Evolutionary conservation across 2,113 vertebrate species (phyloP).

Genomic region (Corythornis madagascariensis): DNA sequence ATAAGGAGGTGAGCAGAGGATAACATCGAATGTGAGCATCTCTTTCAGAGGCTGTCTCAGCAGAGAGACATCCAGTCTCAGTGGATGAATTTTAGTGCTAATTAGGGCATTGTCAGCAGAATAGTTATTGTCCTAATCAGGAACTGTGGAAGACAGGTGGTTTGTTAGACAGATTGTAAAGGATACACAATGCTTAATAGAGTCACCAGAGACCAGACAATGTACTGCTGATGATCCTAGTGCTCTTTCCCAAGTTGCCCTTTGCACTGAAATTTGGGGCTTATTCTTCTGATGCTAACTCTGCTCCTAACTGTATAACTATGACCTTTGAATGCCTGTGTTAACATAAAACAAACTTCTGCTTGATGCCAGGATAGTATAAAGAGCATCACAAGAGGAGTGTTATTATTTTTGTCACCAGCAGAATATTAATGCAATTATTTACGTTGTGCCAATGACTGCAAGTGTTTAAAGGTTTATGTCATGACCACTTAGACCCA

Average conservation of each 20-base stretch:
- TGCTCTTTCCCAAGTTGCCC: conserved; percentile 11
- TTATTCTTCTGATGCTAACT: not conserved
- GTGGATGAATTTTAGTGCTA: conserved; percentile 42
- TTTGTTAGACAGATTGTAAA: conserved; percentile 35
- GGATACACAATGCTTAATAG: conserved; percentile 13
- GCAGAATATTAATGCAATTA: not conserved
- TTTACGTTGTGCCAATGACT: not conserved
- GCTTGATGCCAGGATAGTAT: not conserved
- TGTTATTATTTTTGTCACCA: not conserved
- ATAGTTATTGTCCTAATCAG: conserved; percentile 53
- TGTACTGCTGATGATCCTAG: not conserved
- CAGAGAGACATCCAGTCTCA: conserved; percentile 17
- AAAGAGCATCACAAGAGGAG: not conserved
- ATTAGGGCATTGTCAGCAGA: conserved; percentile 40
- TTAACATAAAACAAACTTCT: not conserved
- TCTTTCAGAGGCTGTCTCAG: conserved; percentile 3
- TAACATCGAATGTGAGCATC: conserved; percentile 3
- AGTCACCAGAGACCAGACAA: conserved; percentile 40
- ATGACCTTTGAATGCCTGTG: not conserved
- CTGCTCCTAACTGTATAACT: not conserved
- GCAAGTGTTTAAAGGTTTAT: not conserved
- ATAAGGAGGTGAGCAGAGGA: not conserved
- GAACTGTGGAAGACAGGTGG: conserved; percentile 39
- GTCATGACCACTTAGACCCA: not conserved
- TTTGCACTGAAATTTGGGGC: conserved; percentile 4